Conservation (phyloP, 2,888 invertebrate species). For the Agrilus biguttatus region DNA sequence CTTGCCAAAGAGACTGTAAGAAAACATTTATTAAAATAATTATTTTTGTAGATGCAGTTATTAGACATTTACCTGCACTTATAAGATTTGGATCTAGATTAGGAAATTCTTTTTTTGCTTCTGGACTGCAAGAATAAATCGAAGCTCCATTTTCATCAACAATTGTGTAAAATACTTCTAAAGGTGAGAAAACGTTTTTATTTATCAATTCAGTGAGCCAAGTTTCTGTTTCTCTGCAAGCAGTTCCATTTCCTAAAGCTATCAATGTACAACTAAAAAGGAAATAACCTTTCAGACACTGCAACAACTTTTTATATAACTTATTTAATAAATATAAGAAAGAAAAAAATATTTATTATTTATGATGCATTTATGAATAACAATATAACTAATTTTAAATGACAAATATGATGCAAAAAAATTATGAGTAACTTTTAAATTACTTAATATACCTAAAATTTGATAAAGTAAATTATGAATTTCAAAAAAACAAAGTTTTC, state of each 20-base stretch:
- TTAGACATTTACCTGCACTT: conserved; percentile 42
- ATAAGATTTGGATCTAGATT: conserved; percentile 70
- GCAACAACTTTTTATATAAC: no score
- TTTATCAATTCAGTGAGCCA: conserved; percentile 51
- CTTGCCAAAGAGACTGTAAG: conserved; percentile 67
- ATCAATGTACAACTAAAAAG: conserved; percentile 57
- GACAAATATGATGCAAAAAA: no score
- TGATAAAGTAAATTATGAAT: no score
- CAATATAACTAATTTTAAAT: no score
- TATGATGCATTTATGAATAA: no score
- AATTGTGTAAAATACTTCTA: conserved; percentile 58
- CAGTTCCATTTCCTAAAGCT: conserved; percentile 83
- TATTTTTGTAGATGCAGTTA: neutral
- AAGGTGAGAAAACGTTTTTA: conserved; percentile 37
- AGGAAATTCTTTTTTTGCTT: conserved; percentile 76
- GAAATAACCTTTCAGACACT: neutral
- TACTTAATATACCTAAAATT: no score
- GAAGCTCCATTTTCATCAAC: conserved; percentile 87
- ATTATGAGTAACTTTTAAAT: no score
- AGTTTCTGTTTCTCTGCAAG: conserved; percentile 74
- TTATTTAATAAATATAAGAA: no score
- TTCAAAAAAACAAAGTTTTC: no score
- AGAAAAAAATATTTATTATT: no score
- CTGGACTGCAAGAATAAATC: conserved; percentile 76
- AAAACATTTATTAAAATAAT: conserved; percentile 1